Evolutionary conservation across 1,140 invertebrate genomes (phyloP).

Genomic region (Pachyrhynchus sulphureomaculatus): DNA sequence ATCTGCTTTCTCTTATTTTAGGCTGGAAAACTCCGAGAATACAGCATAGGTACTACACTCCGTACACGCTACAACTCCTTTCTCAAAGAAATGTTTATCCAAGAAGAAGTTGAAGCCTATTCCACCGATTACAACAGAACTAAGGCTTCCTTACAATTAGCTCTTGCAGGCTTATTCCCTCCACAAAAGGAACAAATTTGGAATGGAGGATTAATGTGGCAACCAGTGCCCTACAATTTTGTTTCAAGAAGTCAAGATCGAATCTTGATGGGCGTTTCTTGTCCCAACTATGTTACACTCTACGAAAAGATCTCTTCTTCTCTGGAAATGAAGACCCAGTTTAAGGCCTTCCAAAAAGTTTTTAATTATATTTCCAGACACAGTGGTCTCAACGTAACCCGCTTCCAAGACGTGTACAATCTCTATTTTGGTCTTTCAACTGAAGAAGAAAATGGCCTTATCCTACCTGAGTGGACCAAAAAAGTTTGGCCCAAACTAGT

Average conservation of each 20-base stretch:
- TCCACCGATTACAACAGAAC: conserved; percentile 56
- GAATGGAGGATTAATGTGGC: conserved; percentile 73
- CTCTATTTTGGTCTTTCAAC: conserved; percentile 37
- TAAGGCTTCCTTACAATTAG: conserved; percentile 63
- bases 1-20: conserved; percentile 9
- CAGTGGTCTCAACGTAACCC: conserved; percentile 36
- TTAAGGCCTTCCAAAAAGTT: conserved; percentile 12
- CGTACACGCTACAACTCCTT: conserved; percentile 62
- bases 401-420: conserved; percentile 30
- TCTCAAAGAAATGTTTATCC: conserved; percentile 60
- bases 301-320: conserved; percentile 14
- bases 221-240: conserved; percentile 74
- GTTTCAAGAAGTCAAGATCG: conserved; percentile 21
- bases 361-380: conserved; percentile 38
- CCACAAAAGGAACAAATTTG: conserved; percentile 69
- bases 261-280: conserved; percentile 20
- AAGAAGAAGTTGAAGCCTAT: conserved; percentile 40
- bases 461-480: conserved; percentile 61
- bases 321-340: conserved; percentile 8
- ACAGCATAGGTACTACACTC: conserved; percentile 62
- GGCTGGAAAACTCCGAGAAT: conserved; percentile 53
- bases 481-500: conserved; percentile 61
- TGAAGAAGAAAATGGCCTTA: conserved; percentile 57
- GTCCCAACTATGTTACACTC: conserved; percentile 27
- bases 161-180: conserved; percentile 82